phyloP scores from a whole-genome alignment of 2,113 vertebrate genomes.

The Callorhinus ursinus region DNA sequence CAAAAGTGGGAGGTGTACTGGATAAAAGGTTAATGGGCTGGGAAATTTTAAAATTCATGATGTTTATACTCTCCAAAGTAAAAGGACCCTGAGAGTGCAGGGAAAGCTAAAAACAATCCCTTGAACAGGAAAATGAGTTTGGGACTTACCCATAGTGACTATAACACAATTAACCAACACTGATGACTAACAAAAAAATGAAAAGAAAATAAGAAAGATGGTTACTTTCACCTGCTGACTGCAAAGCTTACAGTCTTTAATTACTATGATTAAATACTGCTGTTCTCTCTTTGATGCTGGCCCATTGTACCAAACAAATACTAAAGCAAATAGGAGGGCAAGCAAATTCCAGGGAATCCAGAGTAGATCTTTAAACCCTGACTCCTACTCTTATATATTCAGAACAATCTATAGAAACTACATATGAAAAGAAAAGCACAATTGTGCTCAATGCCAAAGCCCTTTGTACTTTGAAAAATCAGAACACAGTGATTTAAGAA shows the following conservation, averaged over 20 bases:
- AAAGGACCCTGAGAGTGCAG: background rate
- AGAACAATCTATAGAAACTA: constrained; percentile 47
- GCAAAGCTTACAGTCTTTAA: background rate
- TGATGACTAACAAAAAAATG: constrained; percentile 15
- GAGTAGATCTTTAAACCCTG: background rate
- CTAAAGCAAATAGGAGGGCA: background rate
- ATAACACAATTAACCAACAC: constrained; percentile 28
- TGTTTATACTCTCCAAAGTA: background rate
- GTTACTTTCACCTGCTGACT: background rate
- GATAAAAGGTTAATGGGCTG: background rate
- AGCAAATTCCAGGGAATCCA: background rate
- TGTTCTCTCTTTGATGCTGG: background rate
- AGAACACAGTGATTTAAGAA: background rate
- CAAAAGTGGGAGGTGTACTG: background rate
- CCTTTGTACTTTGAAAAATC: constrained; percentile 29
- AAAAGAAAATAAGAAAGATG: constrained; percentile 3
- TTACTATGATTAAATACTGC: background rate
- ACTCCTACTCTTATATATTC: background rate
- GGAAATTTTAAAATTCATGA: background rate
- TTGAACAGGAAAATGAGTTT: constrained; percentile 46
- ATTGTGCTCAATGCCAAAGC: background rate
- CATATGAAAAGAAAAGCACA: constrained; percentile 20
- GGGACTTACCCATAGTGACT: background rate
- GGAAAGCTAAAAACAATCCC: constrained; percentile 24
- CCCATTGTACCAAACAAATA: background rate